phyloP scores from a whole-genome alignment of 2,113 vertebrate genomes.

The Heterocephalus glaber region DNA sequence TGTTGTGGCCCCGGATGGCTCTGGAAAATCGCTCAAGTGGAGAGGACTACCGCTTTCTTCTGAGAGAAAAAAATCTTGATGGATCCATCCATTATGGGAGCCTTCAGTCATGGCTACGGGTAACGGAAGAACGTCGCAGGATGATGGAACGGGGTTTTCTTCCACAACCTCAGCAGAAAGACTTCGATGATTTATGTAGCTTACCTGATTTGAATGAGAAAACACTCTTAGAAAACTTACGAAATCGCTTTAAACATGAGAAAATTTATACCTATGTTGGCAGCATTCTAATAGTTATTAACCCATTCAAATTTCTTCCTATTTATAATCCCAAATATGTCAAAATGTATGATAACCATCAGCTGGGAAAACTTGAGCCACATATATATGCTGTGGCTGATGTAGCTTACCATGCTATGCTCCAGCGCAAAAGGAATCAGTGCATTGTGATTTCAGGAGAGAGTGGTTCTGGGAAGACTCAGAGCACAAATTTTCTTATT shows the following conservation, averaged over 20 bases:
- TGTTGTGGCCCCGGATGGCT: constrained; percentile 98
- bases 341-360: constrained; percentile 99
- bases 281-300: constrained; percentile 98
- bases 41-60: constrained; percentile 97
- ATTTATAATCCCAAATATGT: constrained; percentile 99
- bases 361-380: constrained; percentile 95
- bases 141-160: constrained; percentile 95
- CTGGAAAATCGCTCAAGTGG: constrained; percentile 94
- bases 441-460: constrained; percentile 99
- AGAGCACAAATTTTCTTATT: constrained; percentile 99
- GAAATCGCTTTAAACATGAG: constrained; percentile 96
- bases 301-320: constrained; percentile 98
- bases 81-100: constrained; percentile 98
- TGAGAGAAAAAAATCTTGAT: constrained; percentile 97
- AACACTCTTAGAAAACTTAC: constrained; percentile 96
- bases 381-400: constrained; percentile 98
- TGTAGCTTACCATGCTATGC: constrained; percentile 98
- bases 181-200: constrained; percentile 94
- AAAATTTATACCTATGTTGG: constrained; percentile 99
- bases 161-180: constrained; percentile 93
- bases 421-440: constrained; percentile 95
- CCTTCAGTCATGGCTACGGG: constrained; percentile 96
- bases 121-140: constrained; percentile 93
- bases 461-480: constrained; percentile 98
- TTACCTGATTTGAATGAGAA: constrained; percentile 96